Evolutionary conservation across 2,888 invertebrate species (phyloP), one percentile per base, ranked within the genome.

Genomic region (Ochropleura plecta): DNA sequence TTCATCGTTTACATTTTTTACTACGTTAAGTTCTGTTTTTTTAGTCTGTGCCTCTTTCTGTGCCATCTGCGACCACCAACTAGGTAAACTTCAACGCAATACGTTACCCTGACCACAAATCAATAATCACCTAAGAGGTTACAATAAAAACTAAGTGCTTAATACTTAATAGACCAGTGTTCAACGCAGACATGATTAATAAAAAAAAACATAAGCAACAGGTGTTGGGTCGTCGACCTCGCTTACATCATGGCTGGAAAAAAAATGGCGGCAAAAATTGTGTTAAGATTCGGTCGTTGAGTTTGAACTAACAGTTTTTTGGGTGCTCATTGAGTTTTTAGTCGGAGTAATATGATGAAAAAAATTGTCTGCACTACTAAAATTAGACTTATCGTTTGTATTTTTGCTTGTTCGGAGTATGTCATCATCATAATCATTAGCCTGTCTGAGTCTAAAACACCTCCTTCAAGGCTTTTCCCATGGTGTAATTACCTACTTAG

Each of bases 231-330:
- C 86, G 69, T 79, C 79, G 81, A 83, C 85, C 87, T 71, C 78
- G 90, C 89, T 94, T 93, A 94, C 93, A 93, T 94, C 94, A 95
- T 90, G 91, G 89, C 90, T 89, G 89, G 89, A 92, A 94, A 94
- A 94, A 94, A 94, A 94, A 93, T 88, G 88, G 78, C 89, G 88
- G 89, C 86, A 90, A 91, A 88, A 90, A 90, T 89, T 86, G 84
- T 86, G 84, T 86, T 87, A 86, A 89, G 91, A 87, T 89, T 88
- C 88, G 89, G 90, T 91, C 88, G 90, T 88, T 88, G 89, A 85
- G 88, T 90, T 88, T 86, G 82, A 78, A 78, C 83, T 87, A 88
- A 87, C 89, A 81, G 86, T 90, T 91, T 91, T 91, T 91, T 88
- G 79, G 81, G 76, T 82, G 84, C 89, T 87, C 90, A 89, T 89